Base-by-base conservation (phyloP, 2,797 vertebrate species). In the Xenops minutus region DNA sequence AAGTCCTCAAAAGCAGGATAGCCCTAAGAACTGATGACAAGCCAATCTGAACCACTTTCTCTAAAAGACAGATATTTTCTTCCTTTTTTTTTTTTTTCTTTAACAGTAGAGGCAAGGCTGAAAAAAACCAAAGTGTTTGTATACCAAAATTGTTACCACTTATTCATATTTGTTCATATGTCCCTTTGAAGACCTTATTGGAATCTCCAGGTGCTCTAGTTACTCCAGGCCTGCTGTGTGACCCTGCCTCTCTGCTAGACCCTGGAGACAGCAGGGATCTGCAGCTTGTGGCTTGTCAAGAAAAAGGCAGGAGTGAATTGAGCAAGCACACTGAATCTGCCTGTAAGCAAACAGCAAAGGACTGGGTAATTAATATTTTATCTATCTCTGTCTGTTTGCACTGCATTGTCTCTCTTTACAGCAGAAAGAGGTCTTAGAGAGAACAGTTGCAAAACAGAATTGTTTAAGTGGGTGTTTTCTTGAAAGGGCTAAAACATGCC, bases 351-450 rank as follows among this genome's bases (percentile, higher is more conserved):
- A 73, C 7, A 63, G 27, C 12, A 84, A 89, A 74, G 3, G 8
- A 12, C 24, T 67, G 34, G 12, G 39, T 89, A 91, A 85, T 91
- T 79, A 92, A 88, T 63, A 89, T 91, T 94, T 91, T 89, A 64
- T 64, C 44, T 63, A 2, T 37, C 17, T n/a, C n/a, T 88, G 7
- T 63, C 59, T 84, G n/a, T 66, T 93, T 89, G 27, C 20, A 68
- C 24, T 56, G 14, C 2, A 1, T 44, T 90, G 14, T 76, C 34
- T 80, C 17, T 93, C 55, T 77, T 74, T 67, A 75, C 11, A 76
- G 15, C 36, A 63, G 37, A 90, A 82, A 39, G 22, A 95, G 13
- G 46, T 43, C 49, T 71, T 61, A 54, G 37, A 83, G 56, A 86
- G 91, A 87, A 92, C 10, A 61, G 27, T 63, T 92, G 43, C 41